Conservation (phyloP, 35 echinoderm and acorn worm genomes). For the Lytechinus pictus region DNA sequence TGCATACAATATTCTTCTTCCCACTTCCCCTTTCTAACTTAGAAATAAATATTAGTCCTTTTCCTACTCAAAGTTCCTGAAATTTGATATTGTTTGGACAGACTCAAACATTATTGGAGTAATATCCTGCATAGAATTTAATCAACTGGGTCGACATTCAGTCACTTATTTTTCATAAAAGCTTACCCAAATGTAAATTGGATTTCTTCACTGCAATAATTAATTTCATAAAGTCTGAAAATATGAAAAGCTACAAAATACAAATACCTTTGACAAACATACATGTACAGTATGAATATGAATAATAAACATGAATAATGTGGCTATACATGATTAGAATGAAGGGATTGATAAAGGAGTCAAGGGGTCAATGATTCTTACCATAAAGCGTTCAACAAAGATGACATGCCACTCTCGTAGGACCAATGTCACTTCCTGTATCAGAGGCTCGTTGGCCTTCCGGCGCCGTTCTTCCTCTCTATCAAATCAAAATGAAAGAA, state of each 20-base stretch:
- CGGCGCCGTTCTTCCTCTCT: constrained; percentile 23
- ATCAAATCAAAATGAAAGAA: neutral
- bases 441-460: constrained; percentile 51
- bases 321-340: too few relatives aligned
- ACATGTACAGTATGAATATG: too few relatives aligned
- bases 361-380: constrained; percentile 51
- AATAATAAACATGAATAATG: too few relatives aligned
- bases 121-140: too few relatives aligned
- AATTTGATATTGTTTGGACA: neutral
- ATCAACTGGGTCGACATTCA: neutral
- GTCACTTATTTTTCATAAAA: neutral
- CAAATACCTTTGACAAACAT: neutral
- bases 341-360: neutral
- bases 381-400: constrained; percentile 48
- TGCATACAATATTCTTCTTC: neutral
- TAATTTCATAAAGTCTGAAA: neutral
- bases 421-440: constrained; percentile 55
- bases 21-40: neutral
- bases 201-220: neutral
- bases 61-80: neutral
- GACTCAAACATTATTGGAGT: neutral
- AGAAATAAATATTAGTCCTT: neutral
- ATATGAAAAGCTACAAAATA: neutral
- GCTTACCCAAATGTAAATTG: too few relatives aligned
- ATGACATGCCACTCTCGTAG: constrained; percentile 66